Base-by-base conservation (phyloP, 1,140 invertebrate species). In the Drepana arcuata region DNA sequence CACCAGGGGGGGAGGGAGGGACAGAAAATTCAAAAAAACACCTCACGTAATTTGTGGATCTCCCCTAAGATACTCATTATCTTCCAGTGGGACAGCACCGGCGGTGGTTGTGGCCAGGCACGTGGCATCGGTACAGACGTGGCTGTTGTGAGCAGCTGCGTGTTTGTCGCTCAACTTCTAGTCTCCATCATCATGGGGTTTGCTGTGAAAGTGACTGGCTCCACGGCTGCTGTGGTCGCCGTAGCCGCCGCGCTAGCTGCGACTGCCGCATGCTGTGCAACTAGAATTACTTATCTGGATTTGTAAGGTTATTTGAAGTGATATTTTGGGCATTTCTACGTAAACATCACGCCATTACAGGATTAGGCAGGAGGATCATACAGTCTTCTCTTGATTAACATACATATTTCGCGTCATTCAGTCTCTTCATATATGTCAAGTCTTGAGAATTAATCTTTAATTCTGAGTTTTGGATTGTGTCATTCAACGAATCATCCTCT, bases 111-210 rank as follows among this genome's bases (percentile, higher is more conserved):
- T 78, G 62, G 78, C 55, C 11, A 85, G 84, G 41, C 66, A 1
- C 88, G 96, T 7, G 96, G 96, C 1, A 83, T 98, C 5, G 96
- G 96, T 1, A 98, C 96, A 0, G 96, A 98, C 67, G 88, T 98
- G 0, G 95, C 95, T 0, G 90, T 97, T 36, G 92, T 98, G 12
- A 95, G 94, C 48, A 95, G 92, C 52, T 97, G 97, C 93, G 95
- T 98, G 1, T 98, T 98, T 77, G 85, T 97, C 24, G 96, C 95
- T 0, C 96, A 98, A 79, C 95, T 98, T 52, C 84, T 95, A 6
- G 84, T 98, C 2, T 96, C 95, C 0, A 85, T 93, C 25, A 91
- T 90, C 46, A 92, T 97, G 86, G 96, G 96, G 0, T 89, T 89
- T 2, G 92, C 97, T 27, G 91, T 98, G 1, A 89, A 88, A 25